Conservation (phyloP, 2,888 invertebrate species). For the Helobdella robusta region DNA sequence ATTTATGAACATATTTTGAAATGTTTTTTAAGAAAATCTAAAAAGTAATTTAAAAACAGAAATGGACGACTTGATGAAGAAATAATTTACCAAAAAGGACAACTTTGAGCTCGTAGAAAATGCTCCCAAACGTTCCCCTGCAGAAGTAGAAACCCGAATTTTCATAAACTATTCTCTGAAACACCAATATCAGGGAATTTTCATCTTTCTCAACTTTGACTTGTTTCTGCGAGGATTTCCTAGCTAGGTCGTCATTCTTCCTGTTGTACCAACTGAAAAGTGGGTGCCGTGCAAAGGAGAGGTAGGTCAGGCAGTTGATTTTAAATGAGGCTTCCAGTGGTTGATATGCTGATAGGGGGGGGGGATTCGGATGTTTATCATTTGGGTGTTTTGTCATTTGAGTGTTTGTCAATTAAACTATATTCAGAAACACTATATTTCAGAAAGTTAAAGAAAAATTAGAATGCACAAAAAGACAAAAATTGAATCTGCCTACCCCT, state of each 20-base stretch:
- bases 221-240: background rate
- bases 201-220: background rate
- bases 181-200: background rate
- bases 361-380: background rate
- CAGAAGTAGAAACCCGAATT: slow-evolving; percentile 22
- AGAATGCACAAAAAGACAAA: background rate
- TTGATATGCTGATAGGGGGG: background rate
- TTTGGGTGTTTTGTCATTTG: background rate
- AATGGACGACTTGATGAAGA: too few species aligned
- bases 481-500: background rate
- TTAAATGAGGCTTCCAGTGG: background rate
- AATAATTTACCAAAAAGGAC: slow-evolving; percentile 13
- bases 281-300: slow-evolving; percentile 1
- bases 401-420: too few species aligned
- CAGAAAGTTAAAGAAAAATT: background rate
- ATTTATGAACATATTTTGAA: too few species aligned
- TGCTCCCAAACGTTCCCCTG: slow-evolving; percentile 14
- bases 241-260: background rate
- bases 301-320: slow-evolving; percentile 8
- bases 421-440: too few species aligned
- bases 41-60: too few species aligned
- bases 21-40: too few species aligned
- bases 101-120: background rate
- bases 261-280: slow-evolving; percentile 2
- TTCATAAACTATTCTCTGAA: background rate